Base-by-base conservation (phyloP, 2,113 vertebrate species). In the Bubo scandiacus region DNA sequence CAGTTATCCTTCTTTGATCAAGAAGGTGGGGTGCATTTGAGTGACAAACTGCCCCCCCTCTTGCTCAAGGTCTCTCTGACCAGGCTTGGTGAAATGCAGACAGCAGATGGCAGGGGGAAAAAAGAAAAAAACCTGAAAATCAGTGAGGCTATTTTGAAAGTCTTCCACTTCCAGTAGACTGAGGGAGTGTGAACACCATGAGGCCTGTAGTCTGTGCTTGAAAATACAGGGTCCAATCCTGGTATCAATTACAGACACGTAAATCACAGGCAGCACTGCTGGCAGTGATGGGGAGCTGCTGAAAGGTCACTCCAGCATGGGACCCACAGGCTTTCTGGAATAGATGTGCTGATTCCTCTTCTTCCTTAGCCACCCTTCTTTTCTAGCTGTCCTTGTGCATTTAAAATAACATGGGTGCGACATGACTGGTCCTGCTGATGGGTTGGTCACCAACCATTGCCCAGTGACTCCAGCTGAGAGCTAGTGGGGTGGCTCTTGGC, bases 401-500 rank as follows among this genome's bases (percentile, higher is more conserved):
- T 96, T 89, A 45, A 68, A 81, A 63, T 74, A 49, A 34, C 27
- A 29, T 18, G 47, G 57, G 15, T 57, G 70, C 1, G 27, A 25
- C 1, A 0, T 57, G 78, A 20, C 67, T 91, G 34, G n/a, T 78
- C 27, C 52, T 71, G 71, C 40, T 81, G 49, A 20, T 34, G 43
- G 17, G 7, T 42, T 70, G 27, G 25, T 83, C 54, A 26, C 22
- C 63, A 70, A 1, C 16, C 17, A 1, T 61, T 0, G 5, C 52
- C 63, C 38, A 5, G 18, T 51, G 49, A 26, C 42, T 84, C 4
- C 11, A 29, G 40, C 59, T 67, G 71, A 59, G 40, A 55, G 17
- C 25, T 29, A 9, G 75, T 77, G 23, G 43, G 5, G 22, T 81
- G 61, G 36, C 36, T 78, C 6, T 63, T 1, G 5, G 40, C 25